Base-by-base conservation (phyloP, 2,113 vertebrate species). In the Oreochromis niloticus region DNA sequence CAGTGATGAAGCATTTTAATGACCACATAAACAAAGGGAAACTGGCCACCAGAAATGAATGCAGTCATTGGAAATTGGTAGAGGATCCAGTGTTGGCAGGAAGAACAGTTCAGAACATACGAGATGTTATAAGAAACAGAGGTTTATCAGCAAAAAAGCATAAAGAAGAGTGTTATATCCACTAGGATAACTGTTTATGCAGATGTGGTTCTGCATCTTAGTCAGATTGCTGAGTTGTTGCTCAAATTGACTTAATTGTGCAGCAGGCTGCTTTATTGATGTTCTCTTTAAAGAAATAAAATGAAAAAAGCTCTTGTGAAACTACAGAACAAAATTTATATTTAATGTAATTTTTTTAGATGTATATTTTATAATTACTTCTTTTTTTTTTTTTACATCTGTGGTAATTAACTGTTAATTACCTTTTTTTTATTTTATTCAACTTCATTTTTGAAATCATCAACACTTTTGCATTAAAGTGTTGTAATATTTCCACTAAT, bases 151-250 rank as follows among this genome's bases (percentile, higher is more conserved):
- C 55, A 4, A 27, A 57, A 27, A 24, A 4, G 56, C 56, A 57
- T 30, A 16, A 30, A 57, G 12, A 13, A 30, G 22, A 14, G 24
- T 27, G 0, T 27, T 56, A 0, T 7, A 56, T 56, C 22, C 55
- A 56, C 56, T 30, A 57, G 56, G 0, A 30, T 3, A 0, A 0
- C 7, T 8, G 11, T 55, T 55, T 55, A 55, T 24, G 19, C 54
- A 55, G 54, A 12, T 24, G n/a, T 55, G 52, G 52, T 55, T 55
- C n/a, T n/a, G 14, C 50, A 54, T n/a, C 50, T 54, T 54, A 2
- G 50, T 52, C 17, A 52, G 19, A 52, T 9, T 52, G 19, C 50
- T 52, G 8, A 55, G n/a, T 55, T 55, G 9, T 55, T 55, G n/a
- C 17, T 55, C 52, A 54, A 22, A 12, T 22, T 55, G 52, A 55